Conservation (phyloP, 2,797 vertebrate genomes). For the Coregonus suidteri region DNA sequence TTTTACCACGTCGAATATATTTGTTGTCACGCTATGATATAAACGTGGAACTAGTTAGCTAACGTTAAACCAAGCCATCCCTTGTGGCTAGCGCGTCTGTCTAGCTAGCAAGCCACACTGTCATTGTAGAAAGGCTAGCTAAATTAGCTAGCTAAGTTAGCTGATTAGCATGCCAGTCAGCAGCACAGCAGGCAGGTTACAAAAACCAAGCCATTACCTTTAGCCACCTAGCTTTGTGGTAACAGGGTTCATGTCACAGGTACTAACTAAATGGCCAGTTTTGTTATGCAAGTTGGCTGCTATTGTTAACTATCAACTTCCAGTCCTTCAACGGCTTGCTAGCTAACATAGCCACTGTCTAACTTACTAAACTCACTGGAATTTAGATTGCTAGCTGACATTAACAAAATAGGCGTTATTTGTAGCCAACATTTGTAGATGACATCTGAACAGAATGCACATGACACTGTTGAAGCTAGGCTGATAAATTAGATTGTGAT, state of each 20-base stretch:
- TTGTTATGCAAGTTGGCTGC: neutral
- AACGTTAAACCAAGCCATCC: conserved; percentile 1
- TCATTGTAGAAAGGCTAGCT: neutral
- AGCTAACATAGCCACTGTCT: neutral
- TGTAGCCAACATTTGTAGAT: neutral
- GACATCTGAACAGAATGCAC: neutral
- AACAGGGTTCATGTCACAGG: neutral
- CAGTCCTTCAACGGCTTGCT: neutral
- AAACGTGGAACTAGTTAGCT: neutral
- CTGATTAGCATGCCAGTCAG: conserved; percentile 5
- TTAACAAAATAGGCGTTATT: neutral
- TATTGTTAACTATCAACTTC: neutral
- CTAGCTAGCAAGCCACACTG: conserved; percentile 3
- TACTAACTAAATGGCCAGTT: neutral
- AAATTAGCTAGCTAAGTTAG: neutral
- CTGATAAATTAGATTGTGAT: too few relatives aligned
- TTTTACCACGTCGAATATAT: neutral
- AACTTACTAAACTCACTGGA: neutral
- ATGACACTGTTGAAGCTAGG: neutral
- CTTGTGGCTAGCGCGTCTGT: neutral
- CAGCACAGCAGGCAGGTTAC: neutral
- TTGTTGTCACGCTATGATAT: neutral
- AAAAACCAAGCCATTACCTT: neutral
- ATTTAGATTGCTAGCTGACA: neutral
- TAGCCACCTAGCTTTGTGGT: neutral